Percentiles rank a stretch among this genome's conserved stretches.
Conservation (phyloP, 2,797 vertebrate genomes). For the Momotus momota region DNA sequence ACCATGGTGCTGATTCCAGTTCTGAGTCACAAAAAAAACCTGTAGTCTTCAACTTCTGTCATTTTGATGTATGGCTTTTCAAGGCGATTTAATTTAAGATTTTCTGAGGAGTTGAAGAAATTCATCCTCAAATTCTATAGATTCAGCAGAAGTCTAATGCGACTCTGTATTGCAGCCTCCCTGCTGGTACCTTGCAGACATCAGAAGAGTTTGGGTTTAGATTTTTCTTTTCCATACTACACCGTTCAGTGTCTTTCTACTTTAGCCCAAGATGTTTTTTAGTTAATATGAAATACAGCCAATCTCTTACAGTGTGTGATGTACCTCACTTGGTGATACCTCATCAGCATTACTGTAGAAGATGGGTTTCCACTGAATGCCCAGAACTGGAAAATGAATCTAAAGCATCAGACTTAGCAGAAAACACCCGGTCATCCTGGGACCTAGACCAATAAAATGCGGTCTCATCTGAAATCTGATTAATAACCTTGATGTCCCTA, state of each 20-base stretch:
- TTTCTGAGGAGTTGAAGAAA: not conserved
- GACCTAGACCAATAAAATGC: not conserved
- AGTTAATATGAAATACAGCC: not conserved
- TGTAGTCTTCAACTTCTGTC: not conserved
- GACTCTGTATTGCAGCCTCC: not conserved
- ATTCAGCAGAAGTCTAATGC: not conserved
- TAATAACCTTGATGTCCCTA: not conserved
- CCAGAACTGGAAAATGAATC: not conserved
- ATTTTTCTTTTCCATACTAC: not conserved
- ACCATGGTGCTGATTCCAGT: not conserved
- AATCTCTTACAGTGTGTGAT: not conserved
- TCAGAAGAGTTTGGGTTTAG: not conserved
- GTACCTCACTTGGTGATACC: not conserved
- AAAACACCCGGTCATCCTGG: not conserved
- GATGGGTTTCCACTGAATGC: not conserved
- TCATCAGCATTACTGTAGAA: not conserved
- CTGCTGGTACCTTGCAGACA: not conserved
- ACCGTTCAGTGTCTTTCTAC: not conserved
- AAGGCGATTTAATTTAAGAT: not conserved
- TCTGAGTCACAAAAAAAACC: not conserved
- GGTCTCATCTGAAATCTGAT: not conserved
- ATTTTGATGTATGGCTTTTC: not conserved
- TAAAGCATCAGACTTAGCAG: not conserved
- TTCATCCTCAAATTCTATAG: not conserved
- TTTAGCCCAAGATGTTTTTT: not conserved